Base-by-base conservation (phyloP, 2,113 vertebrate species). In the Lonchura striata region DNA sequence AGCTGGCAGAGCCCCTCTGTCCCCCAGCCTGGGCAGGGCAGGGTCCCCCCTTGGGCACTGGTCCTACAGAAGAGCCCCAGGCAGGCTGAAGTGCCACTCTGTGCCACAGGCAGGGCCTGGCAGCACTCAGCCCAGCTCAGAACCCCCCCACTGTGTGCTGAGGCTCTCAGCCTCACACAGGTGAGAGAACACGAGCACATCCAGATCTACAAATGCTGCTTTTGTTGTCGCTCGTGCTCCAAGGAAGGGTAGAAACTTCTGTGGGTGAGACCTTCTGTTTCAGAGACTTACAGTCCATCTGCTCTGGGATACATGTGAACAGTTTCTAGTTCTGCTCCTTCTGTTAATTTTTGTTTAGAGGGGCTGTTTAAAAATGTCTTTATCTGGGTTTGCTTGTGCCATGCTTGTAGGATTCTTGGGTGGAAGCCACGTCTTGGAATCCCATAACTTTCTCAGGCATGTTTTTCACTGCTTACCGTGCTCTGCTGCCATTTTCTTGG, bases 231-330 rank as follows among this genome's bases (percentile, higher is more conserved):
- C 91, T 91, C 18, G 3, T 95, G 69, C 79, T 90, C 86, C 59
- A n/a, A 94, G 92, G 87, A 94, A 69, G 85, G 87, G 75, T 47
- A 84, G 85, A 89, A 95, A 94, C 96, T 96, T 95, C 87, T 86
- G 96, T 95, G 95, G 96, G 96, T 94, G 95, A 95, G 91, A 87
- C 95, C 91, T 97, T 95, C 96, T 97, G 96, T 96, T 97, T 93
- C 87, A 86, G 85, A 96, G 94, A 61, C 94, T 96, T 95, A 79
- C 76, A 92, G 92, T 96, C 96, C 96, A 96, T 97, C 95, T 96
- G 95, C 94, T 95, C 79, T 94, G 90, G 96, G 90, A 94, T 79
- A 27, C 71, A 95, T 94, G 80, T 86, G 90, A 95, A 71, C 85
- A 11, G 92, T 97, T 92, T 96, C 86, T 96, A 94, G 95, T 91